Percentiles rank a stretch among this genome's conserved stretches.
These are phyloP conservation scores for Anguilla japonica DNA, from an alignment of 2,113 vertebrate genomes.

Conservation along the genomic window DNA sequence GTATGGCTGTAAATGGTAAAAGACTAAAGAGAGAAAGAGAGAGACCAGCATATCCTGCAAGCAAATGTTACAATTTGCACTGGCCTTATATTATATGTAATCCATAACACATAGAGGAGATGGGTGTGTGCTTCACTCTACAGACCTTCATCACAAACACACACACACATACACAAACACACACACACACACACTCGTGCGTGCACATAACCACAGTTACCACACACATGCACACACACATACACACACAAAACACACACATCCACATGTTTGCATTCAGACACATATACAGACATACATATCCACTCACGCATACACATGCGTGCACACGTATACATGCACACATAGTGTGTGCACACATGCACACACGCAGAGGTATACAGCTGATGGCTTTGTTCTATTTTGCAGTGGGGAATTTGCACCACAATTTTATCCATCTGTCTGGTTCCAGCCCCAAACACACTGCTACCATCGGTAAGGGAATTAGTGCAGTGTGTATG, in stretches of 20 bases:
- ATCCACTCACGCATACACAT: neutral
- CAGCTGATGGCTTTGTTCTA: constrained; percentile 54
- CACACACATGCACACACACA: neutral
- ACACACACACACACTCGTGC: neutral
- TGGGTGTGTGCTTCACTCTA: neutral
- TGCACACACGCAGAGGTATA: neutral
- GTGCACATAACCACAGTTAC: too few species aligned
- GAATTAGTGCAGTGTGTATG: constrained; percentile 40
- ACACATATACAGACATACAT: neutral
- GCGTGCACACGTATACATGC: neutral
- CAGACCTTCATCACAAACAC: neutral
- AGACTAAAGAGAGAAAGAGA: neutral
- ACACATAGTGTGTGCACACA: neutral
- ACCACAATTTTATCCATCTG: constrained; percentile 85
- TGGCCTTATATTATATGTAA: neutral
- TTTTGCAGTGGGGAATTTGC: constrained; percentile 81
- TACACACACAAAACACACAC: neutral
- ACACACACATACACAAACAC: neutral
- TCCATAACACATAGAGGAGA: neutral
- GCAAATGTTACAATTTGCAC: neutral
- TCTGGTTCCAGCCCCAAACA: constrained; percentile 83
- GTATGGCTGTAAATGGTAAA: neutral
- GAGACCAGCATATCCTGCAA: neutral
- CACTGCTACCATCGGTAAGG: constrained; percentile 80
- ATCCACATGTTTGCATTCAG: neutral